Evolutionary conservation across 2,797 vertebrate species (phyloP), one percentile per base, ranked within the genome.

Genomic region (Ctenopoma multispine): DNA sequence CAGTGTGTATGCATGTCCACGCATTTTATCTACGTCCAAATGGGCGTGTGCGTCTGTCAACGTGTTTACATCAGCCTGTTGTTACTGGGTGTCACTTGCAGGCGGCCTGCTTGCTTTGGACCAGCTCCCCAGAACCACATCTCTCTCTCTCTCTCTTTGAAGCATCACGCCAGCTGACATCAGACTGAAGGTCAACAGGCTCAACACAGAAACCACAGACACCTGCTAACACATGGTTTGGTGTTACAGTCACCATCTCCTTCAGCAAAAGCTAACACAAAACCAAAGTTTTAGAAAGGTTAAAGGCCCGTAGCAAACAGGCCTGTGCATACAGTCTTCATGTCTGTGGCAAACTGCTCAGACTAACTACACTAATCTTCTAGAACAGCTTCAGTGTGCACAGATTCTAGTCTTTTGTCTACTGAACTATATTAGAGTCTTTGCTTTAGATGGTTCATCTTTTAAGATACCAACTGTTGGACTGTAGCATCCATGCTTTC

Each of bases 21-120:
- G 23, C 47, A 57, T 81, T 80, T 72, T 40, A 82, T 78, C 69
- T 29, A 5, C 47, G 51, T 73, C 56, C 75, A 78, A 43, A 63
- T 11, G 51, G 43, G 38, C 75, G 12, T 75, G 69, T 65, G 72
- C 27, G 36, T 49, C 55, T 50, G 67, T 77, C 59, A 49, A 29
- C 40, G 53, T 72, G 59, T 67, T 13, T 61, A 61, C 20, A 74
- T 61, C 51, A 74, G 75, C 78, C 68, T 88, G 84, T 79, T 88
- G 82, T 84, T 67, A 5, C 58, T 88, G 86, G 88, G 64, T 59
- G 68, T 66, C 44, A 36, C 59, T 81, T 29, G 1, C 58, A 72
- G 47, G 31, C 43, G 0, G 69, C 64, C 68, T 86, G 89, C 88
- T 90, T 87, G 71, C 75, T 75, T 92, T 92, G 90, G 84, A 85